phyloP scores from a whole-genome alignment of 2,888 invertebrate genomes.

The Sesia apiformis region DNA sequence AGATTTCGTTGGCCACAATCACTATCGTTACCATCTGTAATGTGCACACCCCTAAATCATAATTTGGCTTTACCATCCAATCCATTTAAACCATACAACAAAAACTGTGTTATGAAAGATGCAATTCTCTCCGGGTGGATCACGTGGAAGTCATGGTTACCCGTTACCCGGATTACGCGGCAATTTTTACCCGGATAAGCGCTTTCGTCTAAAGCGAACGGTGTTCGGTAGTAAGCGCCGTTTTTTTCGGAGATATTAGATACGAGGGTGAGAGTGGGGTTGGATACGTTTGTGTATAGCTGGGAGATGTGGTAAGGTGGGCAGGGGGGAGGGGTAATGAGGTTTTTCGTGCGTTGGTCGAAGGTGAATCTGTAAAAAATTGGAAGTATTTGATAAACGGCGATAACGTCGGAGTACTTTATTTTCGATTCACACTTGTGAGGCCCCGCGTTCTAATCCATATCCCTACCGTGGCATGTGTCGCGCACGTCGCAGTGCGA shows the following conservation, averaged over 20 bases:
- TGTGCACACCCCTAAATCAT: too few species aligned
- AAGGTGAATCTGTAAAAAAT: slow-evolving; percentile 53
- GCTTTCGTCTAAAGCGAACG: slow-evolving; percentile 34
- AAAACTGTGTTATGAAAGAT: slow-evolving; percentile 38
- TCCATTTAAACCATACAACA: background rate
- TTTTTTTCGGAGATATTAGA: slow-evolving; percentile 20
- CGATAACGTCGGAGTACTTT: too few species aligned
- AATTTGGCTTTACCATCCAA: background rate
- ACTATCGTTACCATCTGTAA: too few species aligned
- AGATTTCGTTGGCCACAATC: too few species aligned
- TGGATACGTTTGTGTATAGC: slow-evolving; percentile 29
- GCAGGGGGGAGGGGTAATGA: slow-evolving; percentile 37
- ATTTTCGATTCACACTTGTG: too few species aligned
- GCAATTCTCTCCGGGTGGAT: slow-evolving; percentile 69
- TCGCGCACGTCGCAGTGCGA: too few species aligned
- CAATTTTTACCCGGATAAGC: slow-evolving; percentile 23
- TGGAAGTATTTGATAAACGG: too few species aligned
- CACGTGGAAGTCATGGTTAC: slow-evolving; percentile 76
- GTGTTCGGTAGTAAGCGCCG: slow-evolving; percentile 19
- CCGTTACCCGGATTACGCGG: slow-evolving; percentile 48
- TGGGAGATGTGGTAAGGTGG: slow-evolving; percentile 34
- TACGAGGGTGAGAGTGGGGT: slow-evolving; percentile 32
- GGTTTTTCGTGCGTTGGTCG: slow-evolving; percentile 64
- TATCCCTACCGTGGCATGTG: too few species aligned
- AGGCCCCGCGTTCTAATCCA: too few species aligned